These are phyloP conservation scores for Incurvaria masculella DNA, from an alignment of 2,888 invertebrate species.

Conservation along the genomic window DNA sequence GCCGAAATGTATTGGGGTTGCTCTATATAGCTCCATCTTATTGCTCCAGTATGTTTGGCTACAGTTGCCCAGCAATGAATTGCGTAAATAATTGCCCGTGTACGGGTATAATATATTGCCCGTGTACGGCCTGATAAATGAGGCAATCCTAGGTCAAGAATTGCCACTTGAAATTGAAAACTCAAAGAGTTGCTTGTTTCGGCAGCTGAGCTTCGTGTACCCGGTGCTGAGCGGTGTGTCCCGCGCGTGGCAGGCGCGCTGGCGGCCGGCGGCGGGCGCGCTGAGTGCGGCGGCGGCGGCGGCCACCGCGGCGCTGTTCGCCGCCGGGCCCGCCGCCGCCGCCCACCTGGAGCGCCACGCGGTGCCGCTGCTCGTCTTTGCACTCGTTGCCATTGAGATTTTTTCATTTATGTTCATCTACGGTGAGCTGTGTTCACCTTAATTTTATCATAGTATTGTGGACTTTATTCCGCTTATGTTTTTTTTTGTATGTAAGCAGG, in stretches of 20 bases:
- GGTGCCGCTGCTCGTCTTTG: slow-evolving; percentile 35
- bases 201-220: neutral
- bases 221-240: neutral
- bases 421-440: slow-evolving; percentile 27
- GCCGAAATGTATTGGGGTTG: too few relatives aligned
- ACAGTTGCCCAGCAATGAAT: too few relatives aligned
- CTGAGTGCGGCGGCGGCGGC: neutral
- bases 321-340: slow-evolving; percentile 34
- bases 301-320: slow-evolving; percentile 30
- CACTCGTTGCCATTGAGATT: slow-evolving; percentile 36
- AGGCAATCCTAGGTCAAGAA: too few relatives aligned
- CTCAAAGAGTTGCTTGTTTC: neutral
- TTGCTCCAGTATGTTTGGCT: too few relatives aligned
- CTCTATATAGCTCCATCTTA: too few relatives aligned
- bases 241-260: neutral
- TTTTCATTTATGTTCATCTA: slow-evolving; percentile 47
- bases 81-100: too few relatives aligned
- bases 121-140: too few relatives aligned
- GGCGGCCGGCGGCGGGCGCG: neutral
- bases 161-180: too few relatives aligned
- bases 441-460: too few relatives aligned
- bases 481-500: too few relatives aligned
- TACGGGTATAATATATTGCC: too few relatives aligned
- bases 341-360: slow-evolving; percentile 36
- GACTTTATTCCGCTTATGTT: too few relatives aligned